Evolutionary conservation across 2,888 invertebrate species (phyloP), one percentile per base, ranked within the genome.

Genomic region (Odontomyia ornata): DNA sequence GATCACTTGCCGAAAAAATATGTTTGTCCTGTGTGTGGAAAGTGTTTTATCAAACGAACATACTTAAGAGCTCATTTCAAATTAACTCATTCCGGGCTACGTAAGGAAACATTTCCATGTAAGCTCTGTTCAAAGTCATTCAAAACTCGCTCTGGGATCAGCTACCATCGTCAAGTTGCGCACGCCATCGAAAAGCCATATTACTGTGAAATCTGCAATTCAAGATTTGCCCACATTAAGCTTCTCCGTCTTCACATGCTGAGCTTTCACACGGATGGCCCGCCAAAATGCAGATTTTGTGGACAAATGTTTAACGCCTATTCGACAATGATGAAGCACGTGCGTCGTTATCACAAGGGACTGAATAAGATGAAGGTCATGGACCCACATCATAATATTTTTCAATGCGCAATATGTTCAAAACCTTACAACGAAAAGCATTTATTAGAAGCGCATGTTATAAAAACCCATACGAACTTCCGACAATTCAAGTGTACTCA

Each of bases 221-320:
- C 79, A 52, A 77, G 78, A 7, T 80, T 80, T 77, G 77, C 80
- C 0, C 80, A 80, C 52, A 78, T 79, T 43, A 78, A 79, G 15
- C 80, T 80, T 67, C 47, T 80, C 5, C 75, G 78, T 1, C 77
- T 80, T 1, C 80, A 80, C 46, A 79, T 75, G 77, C 65, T 79
- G 21, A 79, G 78, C 15, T 78, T 78, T 75, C 76, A 78, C 5
- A 79, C 79, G 30, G 77, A 80, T 64, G 71, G 80, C 1, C 80
- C 80, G 2, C 80, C 80, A 56, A 28, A 27, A 21, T 80, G 80
- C 64, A 46, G 46, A 18, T 56, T 78, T 21, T 80, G 80, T 56
- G 73, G 60, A 11, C 77, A 77, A 71, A 77, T 78, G 3, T 80
- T 80, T 56, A 80, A 79, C 25, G 52, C 71, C 15, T 30, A 56